Conservation (phyloP, 2,797 vertebrate species). For the Sebastes flavidus region DNA sequence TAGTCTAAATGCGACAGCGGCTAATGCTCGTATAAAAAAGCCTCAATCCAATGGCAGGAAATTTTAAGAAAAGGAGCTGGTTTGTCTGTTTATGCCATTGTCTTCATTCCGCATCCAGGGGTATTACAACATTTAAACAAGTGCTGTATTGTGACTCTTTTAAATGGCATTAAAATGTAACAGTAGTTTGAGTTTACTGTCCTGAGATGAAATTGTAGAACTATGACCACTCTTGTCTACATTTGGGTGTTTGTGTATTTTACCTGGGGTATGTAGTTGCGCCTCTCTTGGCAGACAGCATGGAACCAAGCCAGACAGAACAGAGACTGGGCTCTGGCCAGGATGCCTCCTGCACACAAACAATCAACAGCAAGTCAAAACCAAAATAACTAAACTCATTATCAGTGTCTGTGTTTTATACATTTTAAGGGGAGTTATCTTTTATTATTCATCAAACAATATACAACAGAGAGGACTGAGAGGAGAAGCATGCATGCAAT, state of each 20-base stretch:
- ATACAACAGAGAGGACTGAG: not conserved
- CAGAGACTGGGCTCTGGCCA: constrained; percentile 89
- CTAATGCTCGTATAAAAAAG: not conserved
- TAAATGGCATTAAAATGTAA: not conserved
- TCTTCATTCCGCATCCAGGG: not conserved
- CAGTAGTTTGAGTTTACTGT: not conserved
- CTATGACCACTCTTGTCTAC: not conserved
- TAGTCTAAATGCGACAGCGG: not conserved
- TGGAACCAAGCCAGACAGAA: constrained; percentile 98
- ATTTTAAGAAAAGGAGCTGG: not conserved
- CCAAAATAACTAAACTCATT: constrained; percentile 4
- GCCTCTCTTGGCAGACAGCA: constrained; percentile 96
- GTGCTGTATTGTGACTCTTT: not conserved
- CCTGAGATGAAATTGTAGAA: not conserved
- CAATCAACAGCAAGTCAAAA: constrained; percentile 31
- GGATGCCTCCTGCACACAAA: constrained; percentile 79
- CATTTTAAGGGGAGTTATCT: not conserved
- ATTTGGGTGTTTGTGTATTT: constrained; percentile 15
- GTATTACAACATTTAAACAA: not conserved
- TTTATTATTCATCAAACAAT: not conserved
- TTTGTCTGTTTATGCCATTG: not conserved
- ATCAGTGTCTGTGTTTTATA: not conserved
- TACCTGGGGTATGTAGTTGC: constrained; percentile 98
- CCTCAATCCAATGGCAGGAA: not conserved
- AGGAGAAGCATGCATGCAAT: not conserved